Percentiles rank a stretch among this genome's conserved stretches.
phyloP scores from a whole-genome alignment of 2,888 invertebrate species.

The Mellilla xanthometata region DNA sequence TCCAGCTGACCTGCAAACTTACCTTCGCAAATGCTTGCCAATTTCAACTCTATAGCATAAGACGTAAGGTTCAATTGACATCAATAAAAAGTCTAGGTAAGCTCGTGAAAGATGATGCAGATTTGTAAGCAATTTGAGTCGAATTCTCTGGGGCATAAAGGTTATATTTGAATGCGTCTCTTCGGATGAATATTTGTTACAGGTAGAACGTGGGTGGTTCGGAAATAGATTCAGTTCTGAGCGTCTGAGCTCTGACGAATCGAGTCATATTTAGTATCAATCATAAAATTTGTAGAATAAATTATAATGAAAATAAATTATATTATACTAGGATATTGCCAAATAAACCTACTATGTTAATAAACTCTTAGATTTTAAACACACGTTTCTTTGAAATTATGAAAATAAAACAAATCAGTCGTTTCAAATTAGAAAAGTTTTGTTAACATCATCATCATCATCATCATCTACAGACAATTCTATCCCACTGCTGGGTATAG shows the following conservation, averaged over 20 bases:
- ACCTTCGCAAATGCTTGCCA: slow-evolving; percentile 9
- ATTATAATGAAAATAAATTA: too few relatives aligned
- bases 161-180: slow-evolving; percentile 4
- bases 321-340: too few relatives aligned
- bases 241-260: too few relatives aligned
- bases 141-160: slow-evolving; percentile 7
- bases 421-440: too few relatives aligned
- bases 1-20: slow-evolving; percentile 14
- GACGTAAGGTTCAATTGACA: slow-evolving; percentile 2
- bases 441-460: too few relatives aligned
- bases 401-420: too few relatives aligned
- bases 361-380: too few relatives aligned
- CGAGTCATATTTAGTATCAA: background rate
- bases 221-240: slow-evolving; percentile 35
- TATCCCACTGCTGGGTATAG: too few relatives aligned
- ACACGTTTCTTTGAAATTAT: too few relatives aligned
- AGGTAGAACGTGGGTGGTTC: slow-evolving; percentile 27
- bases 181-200: slow-evolving; percentile 18
- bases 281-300: too few relatives aligned
- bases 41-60: background rate
- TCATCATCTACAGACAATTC: too few relatives aligned
- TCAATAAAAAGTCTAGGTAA: background rate
- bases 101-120: background rate
- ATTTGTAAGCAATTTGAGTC: slow-evolving; percentile 8
- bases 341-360: too few relatives aligned